Evolutionary conservation across 2,888 invertebrate genomes (phyloP), one percentile per base, ranked within the genome.

Genomic region (Noctua janthe): DNA sequence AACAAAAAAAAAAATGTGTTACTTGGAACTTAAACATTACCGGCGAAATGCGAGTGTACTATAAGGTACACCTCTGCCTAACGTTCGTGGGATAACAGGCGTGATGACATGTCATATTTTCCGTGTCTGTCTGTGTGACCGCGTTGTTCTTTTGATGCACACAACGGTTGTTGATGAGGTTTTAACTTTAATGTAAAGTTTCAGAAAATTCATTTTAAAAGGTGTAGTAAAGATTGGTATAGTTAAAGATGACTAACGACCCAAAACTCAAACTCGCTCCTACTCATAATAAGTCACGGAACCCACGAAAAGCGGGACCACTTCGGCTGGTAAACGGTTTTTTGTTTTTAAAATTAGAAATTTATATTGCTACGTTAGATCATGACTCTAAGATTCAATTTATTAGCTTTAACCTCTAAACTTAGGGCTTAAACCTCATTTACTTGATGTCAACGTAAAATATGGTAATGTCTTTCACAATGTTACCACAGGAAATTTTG

Each of bases 381-480:
- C 75, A 81, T 75, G 82, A 29, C 35, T 54, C 76, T 82, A 15
- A 66, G n/a, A 71, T 74, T 71, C n/a, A 83, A 72, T 83, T 83
- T 79, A 73, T 71, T 72, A 56, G 73, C 59, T 72, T 72, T 77
- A 83, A 80, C 78, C 84, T 87, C n/a, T 71, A 59, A 69, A 71
- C 72, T 76, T 49, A 62, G 23, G 56, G 49, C 89, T 90, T 91
- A 82, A 88, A 90, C 85, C 92, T 92, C 92, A 86, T 86, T 86
- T 77, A 92, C 89, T 91, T 85, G 87, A 88, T 89, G 92, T 91
- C 78, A 88, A 84, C 91, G 88, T 92, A 91, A 94, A 92, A 93
- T 92, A 94, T 91, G 91, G 89, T 92, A 92, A 92, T 92, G 91
- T 85, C 90, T 91, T 91, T 91, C 88, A 89, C 88, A 35, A 74